phyloP scores from a whole-genome alignment of 2,888 invertebrate species.

The Leptopilina myrica region DNA sequence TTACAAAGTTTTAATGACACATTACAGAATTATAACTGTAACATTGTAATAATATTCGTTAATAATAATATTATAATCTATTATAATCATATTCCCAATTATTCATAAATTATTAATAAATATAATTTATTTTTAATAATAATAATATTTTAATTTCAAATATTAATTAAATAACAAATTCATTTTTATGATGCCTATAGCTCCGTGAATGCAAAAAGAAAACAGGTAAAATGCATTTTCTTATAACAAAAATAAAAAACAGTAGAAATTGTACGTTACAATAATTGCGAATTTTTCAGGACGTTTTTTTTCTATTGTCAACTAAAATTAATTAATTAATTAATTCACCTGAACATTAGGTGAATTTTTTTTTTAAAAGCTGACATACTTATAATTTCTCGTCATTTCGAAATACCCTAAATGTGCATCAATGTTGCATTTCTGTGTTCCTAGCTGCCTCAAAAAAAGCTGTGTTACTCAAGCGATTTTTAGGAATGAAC shows the following conservation, averaged over 20 bases:
- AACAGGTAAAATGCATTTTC: conserved; percentile 31
- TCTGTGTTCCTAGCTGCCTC: conserved; percentile 68
- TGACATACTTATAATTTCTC: conserved; percentile 42
- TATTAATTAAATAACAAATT: background rate
- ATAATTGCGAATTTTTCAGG: background rate
- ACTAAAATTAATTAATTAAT: background rate
- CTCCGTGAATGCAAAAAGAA: conserved; percentile 29
- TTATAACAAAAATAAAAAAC: background rate
- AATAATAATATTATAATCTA: no score
- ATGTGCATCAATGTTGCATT: conserved; percentile 60
- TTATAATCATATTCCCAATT: no score
- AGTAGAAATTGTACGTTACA: background rate
- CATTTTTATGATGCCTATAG: conserved; percentile 11
- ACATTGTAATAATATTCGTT: no score
- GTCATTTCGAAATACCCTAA: conserved; percentile 55
- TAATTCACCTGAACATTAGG: background rate
- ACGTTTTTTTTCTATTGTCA: background rate
- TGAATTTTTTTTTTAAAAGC: background rate
- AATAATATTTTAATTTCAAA: background rate
- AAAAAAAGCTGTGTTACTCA: conserved; percentile 65
- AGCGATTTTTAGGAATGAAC: conserved; percentile 49
- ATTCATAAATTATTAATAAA: no score
- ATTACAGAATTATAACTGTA: no score
- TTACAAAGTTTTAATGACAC: no score
- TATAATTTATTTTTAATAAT: no score